Conservation (phyloP, 2,888 invertebrate genomes). For the Syrista parreyssii region DNA sequence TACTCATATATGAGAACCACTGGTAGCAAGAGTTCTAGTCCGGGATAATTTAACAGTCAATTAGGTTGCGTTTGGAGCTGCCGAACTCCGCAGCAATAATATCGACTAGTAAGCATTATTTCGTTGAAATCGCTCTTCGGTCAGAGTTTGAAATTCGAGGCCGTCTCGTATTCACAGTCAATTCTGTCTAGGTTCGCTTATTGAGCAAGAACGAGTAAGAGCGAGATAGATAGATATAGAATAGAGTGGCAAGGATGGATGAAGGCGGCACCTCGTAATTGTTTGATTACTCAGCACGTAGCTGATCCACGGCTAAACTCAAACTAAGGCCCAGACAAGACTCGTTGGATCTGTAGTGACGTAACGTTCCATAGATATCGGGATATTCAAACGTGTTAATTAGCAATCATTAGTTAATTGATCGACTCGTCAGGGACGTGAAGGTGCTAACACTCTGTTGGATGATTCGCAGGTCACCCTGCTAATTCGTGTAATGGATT, state of each 20-base stretch:
- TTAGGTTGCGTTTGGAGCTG: conserved; percentile 54
- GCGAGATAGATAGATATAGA: conserved; percentile 6
- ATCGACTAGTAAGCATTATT: conserved; percentile 62
- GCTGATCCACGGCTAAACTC: conserved; percentile 62
- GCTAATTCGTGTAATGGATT: conserved; percentile 45
- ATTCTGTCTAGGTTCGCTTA: background rate
- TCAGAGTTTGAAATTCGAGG: conserved; percentile 30
- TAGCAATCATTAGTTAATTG: conserved; percentile 51
- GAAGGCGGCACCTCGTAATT: conserved; percentile 53
- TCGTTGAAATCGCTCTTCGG: conserved; percentile 56
- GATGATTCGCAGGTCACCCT: conserved; percentile 37
- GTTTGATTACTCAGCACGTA: conserved; percentile 66
- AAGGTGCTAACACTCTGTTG: conserved; percentile 31
- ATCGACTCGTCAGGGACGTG: conserved; percentile 46
- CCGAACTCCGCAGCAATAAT: conserved; percentile 51
- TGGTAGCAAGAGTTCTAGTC: conserved; percentile 36
- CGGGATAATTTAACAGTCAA: conserved; percentile 63
- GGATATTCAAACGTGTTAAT: conserved; percentile 22
- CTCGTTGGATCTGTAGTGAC: conserved; percentile 33
- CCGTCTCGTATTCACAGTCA: conserved; percentile 18
- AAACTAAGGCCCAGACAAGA: conserved; percentile 58
- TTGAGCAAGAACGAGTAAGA: conserved; percentile 7
- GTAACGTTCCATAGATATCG: conserved; percentile 21
- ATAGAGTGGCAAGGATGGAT: conserved; percentile 17
- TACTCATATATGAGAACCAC: background rate